These are phyloP conservation scores for Caenorhabditis remanei DNA, from an alignment of 1,140 invertebrate genomes.

Conservation along the genomic window DNA sequence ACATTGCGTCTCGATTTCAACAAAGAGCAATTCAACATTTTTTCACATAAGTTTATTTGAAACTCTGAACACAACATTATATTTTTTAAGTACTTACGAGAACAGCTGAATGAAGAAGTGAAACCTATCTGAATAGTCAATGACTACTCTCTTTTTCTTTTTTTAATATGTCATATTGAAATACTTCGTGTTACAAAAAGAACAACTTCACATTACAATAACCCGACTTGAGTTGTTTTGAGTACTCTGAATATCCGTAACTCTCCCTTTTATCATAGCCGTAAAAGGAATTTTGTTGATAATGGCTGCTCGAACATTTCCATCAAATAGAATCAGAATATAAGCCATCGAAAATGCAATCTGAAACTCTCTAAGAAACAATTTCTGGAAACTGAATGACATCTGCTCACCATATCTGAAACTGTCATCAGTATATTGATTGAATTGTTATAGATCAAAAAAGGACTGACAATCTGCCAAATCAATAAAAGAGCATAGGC, in stretches of 20 bases:
- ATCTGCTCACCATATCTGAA: not conserved
- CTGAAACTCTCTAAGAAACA: not conserved
- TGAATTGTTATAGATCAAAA: not conserved
- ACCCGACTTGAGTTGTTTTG: constrained; percentile 1
- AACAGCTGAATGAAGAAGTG: too few relatives aligned
- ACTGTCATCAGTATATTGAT: not conserved
- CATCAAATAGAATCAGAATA: not conserved
- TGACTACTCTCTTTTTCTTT: too few relatives aligned
- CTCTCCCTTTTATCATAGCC: not conserved
- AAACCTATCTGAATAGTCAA: too few relatives aligned
- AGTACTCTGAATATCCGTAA: not conserved
- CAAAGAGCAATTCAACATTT: too few relatives aligned
- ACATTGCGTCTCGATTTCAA: too few relatives aligned
- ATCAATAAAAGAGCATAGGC: not conserved
- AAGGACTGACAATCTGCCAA: constrained; percentile 6
- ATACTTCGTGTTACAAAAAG: not conserved
- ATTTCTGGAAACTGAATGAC: not conserved
- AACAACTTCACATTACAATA: not conserved
- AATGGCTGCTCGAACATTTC: not conserved
- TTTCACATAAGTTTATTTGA: too few relatives aligned
- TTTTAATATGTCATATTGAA: not conserved
- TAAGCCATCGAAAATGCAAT: not conserved
- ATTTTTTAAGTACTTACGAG: too few relatives aligned
- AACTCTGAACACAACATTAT: too few relatives aligned
- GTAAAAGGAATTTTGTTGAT: not conserved